Evolutionary conservation across 2,113 vertebrate genomes (phyloP).

Genomic region (Xerus inauris): DNA sequence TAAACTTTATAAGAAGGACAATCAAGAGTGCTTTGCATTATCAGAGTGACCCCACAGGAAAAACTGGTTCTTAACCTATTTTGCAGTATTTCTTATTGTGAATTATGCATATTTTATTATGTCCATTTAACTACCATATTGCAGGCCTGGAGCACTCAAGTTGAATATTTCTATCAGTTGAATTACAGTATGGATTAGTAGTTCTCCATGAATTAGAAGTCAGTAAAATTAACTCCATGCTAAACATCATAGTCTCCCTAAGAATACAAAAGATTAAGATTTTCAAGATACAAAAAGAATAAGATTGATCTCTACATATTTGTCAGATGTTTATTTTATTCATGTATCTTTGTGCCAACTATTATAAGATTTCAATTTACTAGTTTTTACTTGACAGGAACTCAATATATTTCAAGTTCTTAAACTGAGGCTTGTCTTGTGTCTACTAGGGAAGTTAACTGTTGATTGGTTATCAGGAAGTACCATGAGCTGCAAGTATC

Average conservation of each 20-base stretch:
- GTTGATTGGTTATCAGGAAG: background rate
- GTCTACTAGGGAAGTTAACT: background rate
- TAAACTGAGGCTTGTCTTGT: background rate
- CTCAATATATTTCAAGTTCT: conserved; percentile 4
- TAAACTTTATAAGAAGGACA: background rate
- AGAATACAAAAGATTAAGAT: background rate
- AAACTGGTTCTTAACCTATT: background rate
- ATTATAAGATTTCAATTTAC: background rate
- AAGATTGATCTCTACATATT: background rate
- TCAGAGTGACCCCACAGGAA: background rate
- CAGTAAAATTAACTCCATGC: background rate
- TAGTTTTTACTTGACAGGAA: background rate
- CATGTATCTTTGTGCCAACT: background rate
- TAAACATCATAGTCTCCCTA: background rate
- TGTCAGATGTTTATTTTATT: background rate
- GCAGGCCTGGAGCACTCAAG: background rate
- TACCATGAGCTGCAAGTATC: background rate
- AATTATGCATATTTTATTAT: background rate
- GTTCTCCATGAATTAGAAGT: background rate
- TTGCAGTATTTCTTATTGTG: background rate
- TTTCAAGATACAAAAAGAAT: background rate
- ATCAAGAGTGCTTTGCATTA: background rate
- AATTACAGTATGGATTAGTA: background rate
- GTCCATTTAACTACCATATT: conserved; percentile 2
- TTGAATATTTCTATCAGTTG: background rate